These are phyloP conservation scores for Ifrita kowaldi DNA, from an alignment of 2,113 vertebrate species.

Conservation along the genomic window DNA sequence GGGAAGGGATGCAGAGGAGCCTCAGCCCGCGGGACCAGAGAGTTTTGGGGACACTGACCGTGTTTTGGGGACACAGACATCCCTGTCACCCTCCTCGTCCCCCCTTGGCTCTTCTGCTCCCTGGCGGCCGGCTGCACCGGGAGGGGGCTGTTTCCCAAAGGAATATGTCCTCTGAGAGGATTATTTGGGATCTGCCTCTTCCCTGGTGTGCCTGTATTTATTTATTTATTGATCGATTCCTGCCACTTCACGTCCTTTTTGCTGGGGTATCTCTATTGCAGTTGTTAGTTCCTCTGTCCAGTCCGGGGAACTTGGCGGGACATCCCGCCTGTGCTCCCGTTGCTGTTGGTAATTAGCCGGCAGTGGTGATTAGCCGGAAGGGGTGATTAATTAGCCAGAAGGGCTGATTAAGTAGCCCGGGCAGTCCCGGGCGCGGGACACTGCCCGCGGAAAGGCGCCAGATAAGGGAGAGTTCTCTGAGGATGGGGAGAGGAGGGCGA, in stretches of 20 bases:
- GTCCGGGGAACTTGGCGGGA: not conserved
- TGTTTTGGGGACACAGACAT: not conserved
- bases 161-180: accelerated
- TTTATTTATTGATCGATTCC: not conserved
- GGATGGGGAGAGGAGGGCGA: not conserved
- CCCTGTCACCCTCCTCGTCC: not conserved
- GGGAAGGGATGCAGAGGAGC: not conserved
- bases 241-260: not conserved
- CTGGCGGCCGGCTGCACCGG: not conserved
- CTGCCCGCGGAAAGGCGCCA: not conserved
- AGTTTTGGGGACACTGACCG: not conserved
- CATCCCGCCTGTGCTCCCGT: not conserved
- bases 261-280: not conserved
- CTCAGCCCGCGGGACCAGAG: not conserved
- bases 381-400: not conserved
- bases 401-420: not conserved
- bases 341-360: not conserved
- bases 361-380: not conserved
- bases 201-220: not conserved
- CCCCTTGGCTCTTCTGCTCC: not conserved
- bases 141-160: not conserved
- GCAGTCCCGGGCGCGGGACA: not conserved
- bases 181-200: too few species aligned
- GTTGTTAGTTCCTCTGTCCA: not conserved
- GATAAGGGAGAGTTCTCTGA: not conserved